Evolutionary conservation across 2,113 vertebrate species (phyloP).

Genomic region (Dicentrarchus labrax): DNA sequence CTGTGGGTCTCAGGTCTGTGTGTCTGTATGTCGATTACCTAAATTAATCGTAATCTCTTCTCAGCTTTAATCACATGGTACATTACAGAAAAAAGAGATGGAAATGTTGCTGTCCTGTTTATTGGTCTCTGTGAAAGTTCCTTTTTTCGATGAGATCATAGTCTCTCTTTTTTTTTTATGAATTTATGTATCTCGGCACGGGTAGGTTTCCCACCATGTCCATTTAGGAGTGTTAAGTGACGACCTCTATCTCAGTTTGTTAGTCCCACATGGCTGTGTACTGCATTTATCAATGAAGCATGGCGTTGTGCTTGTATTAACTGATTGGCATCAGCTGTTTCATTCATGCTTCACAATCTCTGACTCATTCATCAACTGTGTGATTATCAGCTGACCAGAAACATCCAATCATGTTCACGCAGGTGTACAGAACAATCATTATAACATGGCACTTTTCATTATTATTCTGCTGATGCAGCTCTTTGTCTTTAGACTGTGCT

Average conservation of each 20-base stretch:
- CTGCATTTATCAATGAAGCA: not conserved
- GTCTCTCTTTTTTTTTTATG: not conserved
- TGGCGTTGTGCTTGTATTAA: not conserved
- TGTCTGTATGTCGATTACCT: not conserved
- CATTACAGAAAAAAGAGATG: too few species aligned
- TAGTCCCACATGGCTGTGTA: not conserved
- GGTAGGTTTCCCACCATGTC: not conserved
- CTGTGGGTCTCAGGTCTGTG: not conserved
- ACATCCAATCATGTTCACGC: not conserved
- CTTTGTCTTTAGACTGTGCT: too few species aligned
- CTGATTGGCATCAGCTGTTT: conserved; percentile 4
- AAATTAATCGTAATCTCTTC: not conserved
- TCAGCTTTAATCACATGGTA: not conserved
- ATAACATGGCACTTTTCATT: not conserved
- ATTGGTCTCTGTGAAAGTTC: too few species aligned
- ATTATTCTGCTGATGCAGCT: not conserved
- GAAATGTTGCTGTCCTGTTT: too few species aligned
- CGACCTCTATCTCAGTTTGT: not conserved
- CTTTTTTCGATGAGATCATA: too few species aligned
- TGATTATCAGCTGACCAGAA: not conserved
- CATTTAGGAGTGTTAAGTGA: not conserved
- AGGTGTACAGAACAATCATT: not conserved
- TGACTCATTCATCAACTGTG: not conserved
- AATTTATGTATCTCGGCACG: not conserved
- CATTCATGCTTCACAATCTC: not conserved